Percentiles rank a stretch among this genome's conserved stretches.
These are phyloP conservation scores for Capitulum mitella DNA, from an alignment of 2,888 invertebrate species.

Conservation along the genomic window DNA sequence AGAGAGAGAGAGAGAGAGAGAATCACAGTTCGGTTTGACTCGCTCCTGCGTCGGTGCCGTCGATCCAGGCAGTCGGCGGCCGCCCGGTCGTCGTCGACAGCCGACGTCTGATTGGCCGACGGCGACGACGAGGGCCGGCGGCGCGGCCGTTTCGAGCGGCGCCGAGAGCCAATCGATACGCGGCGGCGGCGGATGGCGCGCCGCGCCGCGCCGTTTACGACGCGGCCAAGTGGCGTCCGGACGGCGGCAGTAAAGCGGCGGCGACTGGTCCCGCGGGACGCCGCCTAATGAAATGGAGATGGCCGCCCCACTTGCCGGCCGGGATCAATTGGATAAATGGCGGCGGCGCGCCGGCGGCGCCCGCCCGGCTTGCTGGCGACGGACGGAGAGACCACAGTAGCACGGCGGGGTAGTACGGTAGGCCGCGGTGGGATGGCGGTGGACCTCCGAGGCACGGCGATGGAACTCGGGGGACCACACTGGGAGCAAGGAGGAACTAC, in stretches of 20 bases:
- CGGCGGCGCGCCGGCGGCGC: neutral
- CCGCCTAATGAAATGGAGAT: constrained; percentile 16
- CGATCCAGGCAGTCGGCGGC: no score
- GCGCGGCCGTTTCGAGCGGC: neutral
- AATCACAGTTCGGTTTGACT: no score
- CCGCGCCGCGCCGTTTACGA: constrained; percentile 1
- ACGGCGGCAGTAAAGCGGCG: neutral
- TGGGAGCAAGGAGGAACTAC: no score
- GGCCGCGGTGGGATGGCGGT: neutral
- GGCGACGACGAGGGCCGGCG: no score
- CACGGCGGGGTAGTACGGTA: no score
- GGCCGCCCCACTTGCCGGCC: neutral
- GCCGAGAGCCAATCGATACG: constrained; percentile 6
- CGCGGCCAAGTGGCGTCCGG: neutral
- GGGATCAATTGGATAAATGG: neutral
- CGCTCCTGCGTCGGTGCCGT: no score
- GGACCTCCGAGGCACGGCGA: no score
- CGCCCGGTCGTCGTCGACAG: no score
- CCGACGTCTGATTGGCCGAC: no score
- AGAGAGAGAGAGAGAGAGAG: no score
- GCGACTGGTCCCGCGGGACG: neutral
- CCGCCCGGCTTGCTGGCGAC: neutral
- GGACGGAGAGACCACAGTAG: neutral
- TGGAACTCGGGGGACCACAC: no score
- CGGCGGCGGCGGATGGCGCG: neutral